A percentile compares a stretch with the other conserved stretches of the same genome.
Evolutionary conservation across 1,140 invertebrate genomes (phyloP).

Genomic region (Macrostomum lignano): DNA sequence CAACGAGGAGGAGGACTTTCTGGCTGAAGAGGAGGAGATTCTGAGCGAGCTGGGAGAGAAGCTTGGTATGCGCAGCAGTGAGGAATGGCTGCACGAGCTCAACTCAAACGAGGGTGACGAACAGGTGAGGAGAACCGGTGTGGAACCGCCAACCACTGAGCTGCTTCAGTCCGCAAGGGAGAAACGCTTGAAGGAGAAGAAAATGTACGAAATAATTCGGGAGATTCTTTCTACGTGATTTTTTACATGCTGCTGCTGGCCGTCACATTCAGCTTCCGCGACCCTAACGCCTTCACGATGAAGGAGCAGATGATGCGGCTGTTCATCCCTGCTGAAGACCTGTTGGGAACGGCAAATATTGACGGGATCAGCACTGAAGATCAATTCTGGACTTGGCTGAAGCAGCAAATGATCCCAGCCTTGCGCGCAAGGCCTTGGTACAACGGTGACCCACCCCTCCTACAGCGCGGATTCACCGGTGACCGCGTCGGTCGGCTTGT

Average conservation of each 20-base stretch:
- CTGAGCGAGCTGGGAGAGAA: too few relatives aligned
- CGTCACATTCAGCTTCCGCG: constrained; percentile 27
- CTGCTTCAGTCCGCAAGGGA: constrained; percentile 21
- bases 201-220: constrained; percentile 28
- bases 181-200: constrained; percentile 25
- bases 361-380: neutral
- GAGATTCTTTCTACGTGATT: constrained; percentile 27
- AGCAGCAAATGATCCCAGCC: constrained; percentile 13
- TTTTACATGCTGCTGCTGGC: constrained; percentile 31
- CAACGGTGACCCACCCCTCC: constrained; percentile 29
- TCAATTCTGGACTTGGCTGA: constrained; percentile 1
- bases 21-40: too few relatives aligned
- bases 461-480: constrained; percentile 30
- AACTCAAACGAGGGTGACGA: too few relatives aligned
- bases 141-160: constrained; percentile 20
- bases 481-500: constrained; percentile 31
- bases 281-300: constrained; percentile 21
- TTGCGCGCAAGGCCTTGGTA: constrained; percentile 30
- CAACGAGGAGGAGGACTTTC: too few relatives aligned
- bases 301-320: constrained; percentile 25
- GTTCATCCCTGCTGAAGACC: constrained; percentile 16
- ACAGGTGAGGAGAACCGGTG: too few relatives aligned
- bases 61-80: too few relatives aligned
- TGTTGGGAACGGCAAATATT: neutral
- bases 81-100: too few relatives aligned